phyloP scores from a whole-genome alignment of 2,113 vertebrate genomes.

The Ctenomys sociabilis region DNA sequence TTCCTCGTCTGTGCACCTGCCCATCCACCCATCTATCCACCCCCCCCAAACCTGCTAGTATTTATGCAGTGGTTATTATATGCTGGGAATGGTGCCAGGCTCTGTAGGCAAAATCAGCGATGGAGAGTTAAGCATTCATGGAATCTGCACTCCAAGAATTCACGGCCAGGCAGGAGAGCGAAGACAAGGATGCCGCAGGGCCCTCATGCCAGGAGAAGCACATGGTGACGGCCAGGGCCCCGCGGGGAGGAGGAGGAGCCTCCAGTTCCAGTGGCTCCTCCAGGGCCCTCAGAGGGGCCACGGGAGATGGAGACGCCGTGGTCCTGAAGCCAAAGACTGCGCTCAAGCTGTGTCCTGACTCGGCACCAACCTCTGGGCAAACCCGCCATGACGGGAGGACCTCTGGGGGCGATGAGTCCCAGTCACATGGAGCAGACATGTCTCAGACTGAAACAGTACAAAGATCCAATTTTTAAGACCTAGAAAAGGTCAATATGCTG shows the following conservation, averaged over 20 bases:
- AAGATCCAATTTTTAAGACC: not conserved
- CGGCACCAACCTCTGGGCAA: not conserved
- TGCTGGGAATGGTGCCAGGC: not conserved
- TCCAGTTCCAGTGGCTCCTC: not conserved
- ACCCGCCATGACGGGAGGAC: not conserved
- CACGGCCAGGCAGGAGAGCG: not conserved
- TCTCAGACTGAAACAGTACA: not conserved
- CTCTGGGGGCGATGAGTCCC: not conserved
- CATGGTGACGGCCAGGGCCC: not conserved
- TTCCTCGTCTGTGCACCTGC: rapidly evolving
- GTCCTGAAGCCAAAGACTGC: not conserved
- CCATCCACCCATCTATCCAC: too few species aligned
- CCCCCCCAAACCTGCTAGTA: not conserved
- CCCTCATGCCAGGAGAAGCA: not conserved
- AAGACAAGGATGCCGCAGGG: not conserved
- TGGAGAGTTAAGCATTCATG: conserved; percentile 6
- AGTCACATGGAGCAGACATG: not conserved
- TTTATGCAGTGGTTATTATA: conserved; percentile 14
- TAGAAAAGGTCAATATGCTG: not conserved
- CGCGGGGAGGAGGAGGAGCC: not conserved
- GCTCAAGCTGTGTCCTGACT: not conserved
- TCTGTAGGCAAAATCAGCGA: conserved; percentile 25
- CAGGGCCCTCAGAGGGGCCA: not conserved
- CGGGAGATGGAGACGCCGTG: rapidly evolving
- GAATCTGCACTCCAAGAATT: conserved; percentile 44